A percentile compares a stretch with the other conserved stretches of the same genome.
phyloP scores from a whole-genome alignment of 2,888 invertebrate genomes.

The Tupiocoris notatus region DNA sequence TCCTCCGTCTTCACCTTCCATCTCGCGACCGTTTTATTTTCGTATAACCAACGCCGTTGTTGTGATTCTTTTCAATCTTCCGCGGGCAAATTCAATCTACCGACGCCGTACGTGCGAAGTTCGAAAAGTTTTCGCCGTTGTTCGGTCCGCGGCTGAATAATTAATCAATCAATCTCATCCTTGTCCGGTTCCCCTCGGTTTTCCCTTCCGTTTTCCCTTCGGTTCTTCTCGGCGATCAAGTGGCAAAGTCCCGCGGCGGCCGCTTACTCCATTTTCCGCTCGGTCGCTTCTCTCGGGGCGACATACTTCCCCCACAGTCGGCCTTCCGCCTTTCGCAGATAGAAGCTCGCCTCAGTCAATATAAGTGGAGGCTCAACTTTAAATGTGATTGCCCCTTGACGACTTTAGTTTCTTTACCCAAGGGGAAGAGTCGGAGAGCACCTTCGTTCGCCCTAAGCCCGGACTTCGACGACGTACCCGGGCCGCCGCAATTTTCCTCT shows the following conservation, averaged over 20 bases:
- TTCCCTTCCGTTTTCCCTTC: no score
- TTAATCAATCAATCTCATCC: neutral
- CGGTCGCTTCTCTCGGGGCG: slow-evolving; percentile 8
- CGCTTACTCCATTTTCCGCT: slow-evolving; percentile 33
- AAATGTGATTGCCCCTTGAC: slow-evolving; percentile 38
- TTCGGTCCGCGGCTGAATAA: no score
- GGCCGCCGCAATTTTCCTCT: neutral
- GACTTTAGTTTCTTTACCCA: slow-evolving; percentile 36
- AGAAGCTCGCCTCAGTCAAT: slow-evolving; percentile 29
- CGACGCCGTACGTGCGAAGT: no score
- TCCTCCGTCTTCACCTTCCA: no score
- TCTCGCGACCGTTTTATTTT: no score
- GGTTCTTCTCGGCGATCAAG: neutral
- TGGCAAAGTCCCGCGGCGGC: neutral
- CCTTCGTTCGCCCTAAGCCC: neutral
- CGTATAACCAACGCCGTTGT: no score
- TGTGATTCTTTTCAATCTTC: no score
- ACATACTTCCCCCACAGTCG: neutral
- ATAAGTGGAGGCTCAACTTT: slow-evolving; percentile 31
- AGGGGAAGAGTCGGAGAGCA: neutral
- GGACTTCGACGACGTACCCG: neutral
- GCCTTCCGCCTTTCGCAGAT: neutral
- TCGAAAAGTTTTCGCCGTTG: no score
- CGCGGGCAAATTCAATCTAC: no score
- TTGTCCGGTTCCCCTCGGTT: neutral